Evolutionary conservation across 2,888 invertebrate species (phyloP).

Genomic region (Apamea sordens): DNA sequence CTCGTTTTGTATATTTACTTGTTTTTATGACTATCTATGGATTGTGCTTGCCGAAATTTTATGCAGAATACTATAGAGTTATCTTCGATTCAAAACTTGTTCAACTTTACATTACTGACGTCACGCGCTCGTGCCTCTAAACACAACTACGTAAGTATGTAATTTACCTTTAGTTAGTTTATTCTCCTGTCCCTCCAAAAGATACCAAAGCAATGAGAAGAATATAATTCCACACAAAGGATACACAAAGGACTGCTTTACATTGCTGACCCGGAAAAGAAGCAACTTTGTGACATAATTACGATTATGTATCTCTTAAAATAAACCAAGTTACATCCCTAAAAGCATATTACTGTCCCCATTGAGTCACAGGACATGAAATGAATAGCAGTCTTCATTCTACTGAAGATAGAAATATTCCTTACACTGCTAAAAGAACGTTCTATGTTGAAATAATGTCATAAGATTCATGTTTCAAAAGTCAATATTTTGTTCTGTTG

Average conservation of each 20-base stretch:
- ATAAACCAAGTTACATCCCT: constrained; percentile 35
- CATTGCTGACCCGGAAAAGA: background rate
- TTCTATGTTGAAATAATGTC: background rate
- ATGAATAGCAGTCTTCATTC: background rate
- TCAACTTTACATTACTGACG: background rate
- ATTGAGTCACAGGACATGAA: background rate
- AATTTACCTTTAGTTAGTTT: background rate
- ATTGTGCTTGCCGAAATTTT: no score
- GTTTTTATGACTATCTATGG: no score
- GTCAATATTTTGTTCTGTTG: background rate
- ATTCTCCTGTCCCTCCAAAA: background rate
- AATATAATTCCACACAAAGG: constrained; percentile 4
- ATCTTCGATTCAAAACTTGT: background rate
- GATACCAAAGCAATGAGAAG: constrained; percentile 3
- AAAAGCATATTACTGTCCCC: constrained; percentile 38
- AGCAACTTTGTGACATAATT: constrained; percentile 30
- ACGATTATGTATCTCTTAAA: constrained; percentile 9
- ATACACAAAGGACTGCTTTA: constrained; percentile 27
- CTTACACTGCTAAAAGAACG: background rate
- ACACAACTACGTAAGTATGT: background rate
- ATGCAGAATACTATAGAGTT: background rate
- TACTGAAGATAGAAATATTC: constrained; percentile 4
- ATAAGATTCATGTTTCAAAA: background rate
- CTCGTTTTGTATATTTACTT: no score
- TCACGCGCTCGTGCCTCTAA: background rate